Percentiles rank a stretch among this genome's conserved stretches.
Evolutionary conservation across 2,888 invertebrate genomes (phyloP).

Genomic region (Caenorhabditis panamensis): DNA sequence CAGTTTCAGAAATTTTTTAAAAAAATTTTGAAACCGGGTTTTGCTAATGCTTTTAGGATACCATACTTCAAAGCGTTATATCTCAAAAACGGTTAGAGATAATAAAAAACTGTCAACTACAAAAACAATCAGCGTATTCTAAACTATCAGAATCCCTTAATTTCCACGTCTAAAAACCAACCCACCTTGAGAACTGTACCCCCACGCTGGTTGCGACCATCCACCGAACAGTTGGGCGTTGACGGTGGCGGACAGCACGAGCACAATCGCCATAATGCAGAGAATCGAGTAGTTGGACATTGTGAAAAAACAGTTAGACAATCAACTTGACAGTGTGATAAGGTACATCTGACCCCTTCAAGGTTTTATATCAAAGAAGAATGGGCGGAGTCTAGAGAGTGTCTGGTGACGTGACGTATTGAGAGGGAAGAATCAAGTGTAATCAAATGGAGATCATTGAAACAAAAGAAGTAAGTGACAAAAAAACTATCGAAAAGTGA

Average conservation of each 20-base stretch:
- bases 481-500: too few relatives aligned
- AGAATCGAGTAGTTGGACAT: constrained; percentile 55
- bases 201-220: constrained; percentile 58
- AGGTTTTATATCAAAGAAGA: neutral
- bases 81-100: neutral
- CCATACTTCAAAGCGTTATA: too few relatives aligned
- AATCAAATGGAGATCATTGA: constrained; percentile 6
- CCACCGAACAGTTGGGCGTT: constrained; percentile 58
- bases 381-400: constrained; percentile 3
- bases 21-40: too few relatives aligned
- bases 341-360: neutral
- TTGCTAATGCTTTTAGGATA: too few relatives aligned
- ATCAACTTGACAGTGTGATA: constrained; percentile 32
- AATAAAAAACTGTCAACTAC: too few relatives aligned
- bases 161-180: too few relatives aligned
- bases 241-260: constrained; percentile 47
- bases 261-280: constrained; percentile 56
- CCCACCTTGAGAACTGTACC: constrained; percentile 53
- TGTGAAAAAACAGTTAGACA: constrained; percentile 15
- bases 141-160: too few relatives aligned
- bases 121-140: too few relatives aligned
- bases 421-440: constrained; percentile 13
- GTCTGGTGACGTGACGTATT: constrained; percentile 1
- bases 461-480: neutral
- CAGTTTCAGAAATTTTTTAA: too few relatives aligned